A percentile compares a stretch with the other conserved stretches of the same genome.
Conservation (phyloP, 2,113 vertebrate species). For the Cervus canadensis region DNA sequence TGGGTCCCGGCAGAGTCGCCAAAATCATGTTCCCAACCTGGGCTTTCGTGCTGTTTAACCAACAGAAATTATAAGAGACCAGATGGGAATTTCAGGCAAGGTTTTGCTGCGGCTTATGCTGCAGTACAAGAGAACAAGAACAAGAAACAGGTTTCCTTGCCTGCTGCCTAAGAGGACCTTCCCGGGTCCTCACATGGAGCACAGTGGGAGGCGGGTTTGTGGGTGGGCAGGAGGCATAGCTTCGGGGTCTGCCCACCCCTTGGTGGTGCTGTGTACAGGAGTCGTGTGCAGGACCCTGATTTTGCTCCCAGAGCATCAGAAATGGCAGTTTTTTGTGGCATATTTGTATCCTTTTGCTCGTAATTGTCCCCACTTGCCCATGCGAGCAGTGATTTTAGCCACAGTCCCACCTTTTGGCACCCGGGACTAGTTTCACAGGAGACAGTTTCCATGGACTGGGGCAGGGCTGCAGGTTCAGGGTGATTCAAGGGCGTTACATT, state of each 20-base stretch:
- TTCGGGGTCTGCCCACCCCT: neutral
- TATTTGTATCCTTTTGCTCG: neutral
- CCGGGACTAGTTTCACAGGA: neutral
- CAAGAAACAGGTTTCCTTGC: neutral
- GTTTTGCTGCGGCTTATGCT: neutral
- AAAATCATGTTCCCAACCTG: neutral
- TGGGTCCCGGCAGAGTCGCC: neutral
- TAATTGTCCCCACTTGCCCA: rapidly evolving
- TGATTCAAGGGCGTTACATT: neutral
- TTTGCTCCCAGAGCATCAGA: neutral
- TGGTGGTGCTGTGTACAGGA: neutral
- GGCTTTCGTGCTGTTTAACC: neutral
- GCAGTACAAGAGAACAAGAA: neutral
- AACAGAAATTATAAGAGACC: neutral
- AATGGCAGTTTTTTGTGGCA: neutral
- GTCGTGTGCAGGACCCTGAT: rapidly evolving
- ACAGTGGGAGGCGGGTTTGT: neutral
- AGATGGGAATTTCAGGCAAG: neutral
- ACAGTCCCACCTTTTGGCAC: neutral
- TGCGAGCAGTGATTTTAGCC: rapidly evolving
- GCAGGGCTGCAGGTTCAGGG: neutral
- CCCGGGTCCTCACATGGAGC: neutral
- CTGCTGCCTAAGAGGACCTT: neutral
- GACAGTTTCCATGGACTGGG: neutral
- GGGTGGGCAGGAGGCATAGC: neutral